Conservation (phyloP, 2,888 invertebrate genomes). For the Chydorus sphaericus region DNA sequence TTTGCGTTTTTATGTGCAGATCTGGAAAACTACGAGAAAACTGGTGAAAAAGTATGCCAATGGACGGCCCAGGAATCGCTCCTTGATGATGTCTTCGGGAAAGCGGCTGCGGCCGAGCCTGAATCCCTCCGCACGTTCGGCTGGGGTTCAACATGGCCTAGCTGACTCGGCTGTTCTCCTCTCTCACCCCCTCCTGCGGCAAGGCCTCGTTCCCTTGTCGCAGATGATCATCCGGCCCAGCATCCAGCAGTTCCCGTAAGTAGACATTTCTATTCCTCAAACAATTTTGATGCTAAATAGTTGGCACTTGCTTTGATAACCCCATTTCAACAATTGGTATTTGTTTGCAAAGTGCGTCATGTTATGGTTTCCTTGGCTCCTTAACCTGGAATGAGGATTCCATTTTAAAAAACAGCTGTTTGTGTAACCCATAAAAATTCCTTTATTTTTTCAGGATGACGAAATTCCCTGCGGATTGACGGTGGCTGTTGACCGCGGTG, state of each 20-base stretch:
- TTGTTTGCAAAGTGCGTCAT: too few relatives aligned
- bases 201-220: conserved; percentile 5
- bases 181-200: not conserved
- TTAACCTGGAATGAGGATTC: too few relatives aligned
- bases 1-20: conserved; percentile 7
- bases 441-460: too few relatives aligned
- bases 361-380: too few relatives aligned
- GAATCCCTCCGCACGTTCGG: conserved; percentile 38
- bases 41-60: conserved; percentile 3
- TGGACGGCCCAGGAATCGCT: conserved; percentile 5
- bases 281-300: too few relatives aligned
- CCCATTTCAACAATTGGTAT: too few relatives aligned
- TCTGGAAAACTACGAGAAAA: conserved; percentile 7
- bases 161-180: conserved; percentile 62
- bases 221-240: not conserved
- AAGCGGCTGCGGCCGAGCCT: conserved; percentile 8
- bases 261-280: not conserved
- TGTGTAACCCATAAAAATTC: too few relatives aligned
- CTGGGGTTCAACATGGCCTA: conserved; percentile 91
- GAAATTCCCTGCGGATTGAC: too few relatives aligned
- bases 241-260: not conserved
- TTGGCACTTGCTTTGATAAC: too few relatives aligned
- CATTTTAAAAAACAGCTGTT: too few relatives aligned
- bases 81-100: not conserved
- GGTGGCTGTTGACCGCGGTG: too few relatives aligned